Evolutionary conservation across 2,113 vertebrate genomes (phyloP).

Genomic region (Oncorhynchus gorbuscha): DNA sequence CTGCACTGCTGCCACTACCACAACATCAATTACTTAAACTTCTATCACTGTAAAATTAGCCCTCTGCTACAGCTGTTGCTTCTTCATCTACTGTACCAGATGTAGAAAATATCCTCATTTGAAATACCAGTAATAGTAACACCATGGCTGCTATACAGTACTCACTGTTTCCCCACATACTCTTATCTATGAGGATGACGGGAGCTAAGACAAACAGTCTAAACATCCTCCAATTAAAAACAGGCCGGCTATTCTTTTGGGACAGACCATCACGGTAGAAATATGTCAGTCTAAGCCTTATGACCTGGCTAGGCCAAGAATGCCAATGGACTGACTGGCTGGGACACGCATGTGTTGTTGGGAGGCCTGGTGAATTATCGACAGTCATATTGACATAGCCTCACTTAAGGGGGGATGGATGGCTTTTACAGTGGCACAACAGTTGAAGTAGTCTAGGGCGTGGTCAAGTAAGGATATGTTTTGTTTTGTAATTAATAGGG

Average conservation of each 20-base stretch:
- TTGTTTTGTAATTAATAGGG: conserved; percentile 14
- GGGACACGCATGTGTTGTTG: neutral
- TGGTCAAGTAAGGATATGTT: neutral
- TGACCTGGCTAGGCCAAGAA: conserved; percentile 25
- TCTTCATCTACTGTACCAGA: neutral
- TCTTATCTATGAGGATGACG: conserved; percentile 16
- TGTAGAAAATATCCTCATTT: neutral
- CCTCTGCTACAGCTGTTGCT: neutral
- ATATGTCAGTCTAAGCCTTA: conserved; percentile 18
- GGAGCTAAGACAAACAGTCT: conserved; percentile 9
- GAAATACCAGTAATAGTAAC: neutral
- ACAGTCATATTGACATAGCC: conserved; percentile 6
- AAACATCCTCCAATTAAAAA: conserved; percentile 37
- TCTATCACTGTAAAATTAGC: neutral
- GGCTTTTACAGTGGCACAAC: neutral
- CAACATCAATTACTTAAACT: neutral
- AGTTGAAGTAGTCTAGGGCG: neutral
- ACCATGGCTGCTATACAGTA: neutral
- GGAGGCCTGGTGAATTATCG: conserved; percentile 13
- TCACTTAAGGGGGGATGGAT: neutral
- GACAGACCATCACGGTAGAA: conserved; percentile 4
- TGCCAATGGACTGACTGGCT: neutral
- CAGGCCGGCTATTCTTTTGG: conserved; percentile 9
- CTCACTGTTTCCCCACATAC: neutral
- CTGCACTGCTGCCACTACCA: neutral